Conservation (phyloP, 2,888 invertebrate species). For the Colostygia pectinataria region DNA sequence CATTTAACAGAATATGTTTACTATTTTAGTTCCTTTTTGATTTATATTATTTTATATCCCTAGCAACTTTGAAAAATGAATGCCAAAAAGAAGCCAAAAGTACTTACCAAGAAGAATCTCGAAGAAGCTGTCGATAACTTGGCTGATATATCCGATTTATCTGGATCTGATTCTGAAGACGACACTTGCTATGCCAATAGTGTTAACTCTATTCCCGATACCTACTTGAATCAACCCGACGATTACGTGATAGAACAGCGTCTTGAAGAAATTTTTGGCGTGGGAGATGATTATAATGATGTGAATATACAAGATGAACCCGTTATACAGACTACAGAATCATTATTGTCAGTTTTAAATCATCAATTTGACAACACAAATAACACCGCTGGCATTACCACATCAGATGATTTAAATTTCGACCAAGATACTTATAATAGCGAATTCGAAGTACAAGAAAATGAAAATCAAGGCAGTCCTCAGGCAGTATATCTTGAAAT, state of each 20-base stretch:
- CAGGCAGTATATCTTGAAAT: constrained; percentile 8
- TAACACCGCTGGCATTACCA: constrained; percentile 1
- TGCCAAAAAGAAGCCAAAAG: constrained; percentile 7
- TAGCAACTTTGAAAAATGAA: constrained; percentile 15
- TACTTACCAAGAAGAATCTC: constrained; percentile 19
- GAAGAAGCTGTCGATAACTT: constrained; percentile 25
- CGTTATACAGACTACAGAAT: constrained; percentile 10
- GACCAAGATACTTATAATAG: constrained; percentile 18
- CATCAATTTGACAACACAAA: background rate
- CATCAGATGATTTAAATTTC: constrained; percentile 10
- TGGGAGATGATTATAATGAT: constrained; percentile 10
- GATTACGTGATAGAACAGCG: constrained; percentile 25
- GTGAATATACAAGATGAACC: constrained; percentile 10
- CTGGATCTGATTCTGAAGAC: constrained; percentile 20
- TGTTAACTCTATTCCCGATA: constrained; percentile 27
- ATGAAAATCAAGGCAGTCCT: constrained; percentile 7
- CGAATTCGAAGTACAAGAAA: constrained; percentile 8
- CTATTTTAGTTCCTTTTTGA: constrained; percentile 13
- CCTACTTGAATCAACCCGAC: constrained; percentile 21
- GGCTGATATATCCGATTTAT: constrained; percentile 19
- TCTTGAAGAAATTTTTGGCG: constrained; percentile 15
- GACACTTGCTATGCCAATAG: constrained; percentile 27
- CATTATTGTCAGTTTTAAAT: constrained; percentile 5
- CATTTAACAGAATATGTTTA: constrained; percentile 2
- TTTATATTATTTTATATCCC: constrained; percentile 14